Base-by-base conservation (phyloP, 1,140 invertebrate genomes). In the Telenomus remus region DNA sequence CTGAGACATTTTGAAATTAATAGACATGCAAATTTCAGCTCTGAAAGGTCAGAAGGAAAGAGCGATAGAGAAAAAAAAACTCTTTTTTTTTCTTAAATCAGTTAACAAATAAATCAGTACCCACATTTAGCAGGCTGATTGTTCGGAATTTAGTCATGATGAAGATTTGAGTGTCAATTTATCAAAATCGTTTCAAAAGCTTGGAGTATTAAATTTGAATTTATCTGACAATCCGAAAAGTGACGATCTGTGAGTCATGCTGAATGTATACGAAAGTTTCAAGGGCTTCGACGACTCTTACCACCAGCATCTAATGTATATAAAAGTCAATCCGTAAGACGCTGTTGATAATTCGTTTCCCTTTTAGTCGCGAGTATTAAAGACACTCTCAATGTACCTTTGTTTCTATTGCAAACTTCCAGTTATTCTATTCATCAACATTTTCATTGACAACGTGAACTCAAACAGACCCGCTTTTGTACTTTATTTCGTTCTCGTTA, bases 401-500 rank as follows among this genome's bases (percentile, higher is more conserved):
- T 77, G 74, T 68, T 68, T 72, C 68, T 72, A 77, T 68, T 66
- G 68, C 68, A 56, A 68, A 72, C 68, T 77, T 72, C 56, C 74
- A 68, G 63, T 77, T 27, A 71, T 68, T 72, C 74, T 54, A 77
- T 72, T 77, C 74, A 68, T 16, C 68, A 49, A 72, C 74, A 68
- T 71, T 76, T 71, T 71, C 74, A 70, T 66, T 70, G 60, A 76
- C 66, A 76, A 76, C 61, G 42, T 56, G 49, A 54, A 70, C 73
- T 70, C 66, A 70, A 76, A 76, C 70, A 61, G 60, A 70, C 6
- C 19, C 66, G 54, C 27, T 49, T 9, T 60, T 70, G 19, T 76
- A 35, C 54, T 51, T 66, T 70, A 76, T 70, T 66, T 55, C 55
- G 50, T 76, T 43, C 49, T 27, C 19, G 33, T 14, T 48, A 61